Conservation (phyloP, 2,797 vertebrate species). For the Cyprinodon diabolis region DNA sequence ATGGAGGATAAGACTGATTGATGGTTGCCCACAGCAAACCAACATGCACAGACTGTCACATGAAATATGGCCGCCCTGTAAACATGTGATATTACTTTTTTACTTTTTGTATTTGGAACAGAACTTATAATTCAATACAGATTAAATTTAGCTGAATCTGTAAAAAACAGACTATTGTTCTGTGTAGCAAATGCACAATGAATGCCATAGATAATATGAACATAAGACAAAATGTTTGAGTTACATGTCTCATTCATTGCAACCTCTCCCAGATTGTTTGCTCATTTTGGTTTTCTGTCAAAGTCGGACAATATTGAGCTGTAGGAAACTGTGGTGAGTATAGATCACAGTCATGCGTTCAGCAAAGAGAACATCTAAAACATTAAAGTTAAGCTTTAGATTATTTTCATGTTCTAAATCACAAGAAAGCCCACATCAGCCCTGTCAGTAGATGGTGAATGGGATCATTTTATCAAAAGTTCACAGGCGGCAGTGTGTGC, state of each 20-base stretch:
- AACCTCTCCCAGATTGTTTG: neutral
- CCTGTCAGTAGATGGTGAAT: neutral
- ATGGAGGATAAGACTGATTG: slow-evolving; percentile 33
- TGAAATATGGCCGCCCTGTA: slow-evolving; percentile 19
- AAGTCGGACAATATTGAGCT: neutral
- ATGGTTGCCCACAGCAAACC: slow-evolving; percentile 30
- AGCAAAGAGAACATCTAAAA: neutral
- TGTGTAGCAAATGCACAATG: neutral
- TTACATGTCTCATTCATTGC: neutral
- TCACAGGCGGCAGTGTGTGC: neutral
- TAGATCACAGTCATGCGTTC: neutral
- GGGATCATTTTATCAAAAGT: neutral
- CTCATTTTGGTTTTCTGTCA: neutral
- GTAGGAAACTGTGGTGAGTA: neutral
- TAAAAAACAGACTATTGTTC: neutral
- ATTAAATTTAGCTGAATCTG: neutral
- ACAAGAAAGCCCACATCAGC: neutral
- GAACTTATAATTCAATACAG: neutral
- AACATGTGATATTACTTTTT: slow-evolving; percentile 6
- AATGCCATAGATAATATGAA: neutral
- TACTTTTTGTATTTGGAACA: neutral
- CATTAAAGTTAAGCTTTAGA: neutral
- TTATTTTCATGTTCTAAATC: neutral
- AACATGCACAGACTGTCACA: neutral
- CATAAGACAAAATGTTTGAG: neutral